Percentiles rank a stretch among this genome's conserved stretches.
phyloP scores from a whole-genome alignment of 37 sponge, comb jelly and placozoan genomes.

The Crambe crambe region DNA sequence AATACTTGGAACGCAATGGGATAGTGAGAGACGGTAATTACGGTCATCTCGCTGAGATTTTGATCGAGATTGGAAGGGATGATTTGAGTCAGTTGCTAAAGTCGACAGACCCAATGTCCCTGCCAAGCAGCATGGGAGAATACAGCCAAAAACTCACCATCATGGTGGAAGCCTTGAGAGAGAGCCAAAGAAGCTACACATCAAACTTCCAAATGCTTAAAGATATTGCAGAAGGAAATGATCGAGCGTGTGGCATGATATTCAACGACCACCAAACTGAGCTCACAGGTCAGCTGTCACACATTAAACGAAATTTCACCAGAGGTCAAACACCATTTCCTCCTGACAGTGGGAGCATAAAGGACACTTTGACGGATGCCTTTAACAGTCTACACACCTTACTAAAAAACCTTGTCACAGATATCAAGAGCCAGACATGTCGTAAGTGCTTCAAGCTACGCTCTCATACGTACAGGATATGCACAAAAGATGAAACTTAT shows the following conservation, averaged over 20 bases:
- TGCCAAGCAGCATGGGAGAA: not conserved
- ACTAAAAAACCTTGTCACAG: not conserved
- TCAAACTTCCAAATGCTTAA: not conserved
- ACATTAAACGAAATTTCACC: too few relatives aligned
- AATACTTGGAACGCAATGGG: not conserved
- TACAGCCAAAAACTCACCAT: not conserved
- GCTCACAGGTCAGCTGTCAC: not conserved
- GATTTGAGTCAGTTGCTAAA: not conserved
- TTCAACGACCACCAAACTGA: not conserved
- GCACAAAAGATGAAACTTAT: not conserved
- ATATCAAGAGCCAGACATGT: not conserved
- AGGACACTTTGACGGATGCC: not conserved
- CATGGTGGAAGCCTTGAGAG: not conserved
- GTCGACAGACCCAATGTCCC: not conserved
- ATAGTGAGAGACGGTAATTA: not conserved
- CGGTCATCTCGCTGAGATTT: not conserved
- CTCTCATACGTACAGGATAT: not conserved
- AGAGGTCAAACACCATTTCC: not conserved
- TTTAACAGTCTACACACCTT: not conserved
- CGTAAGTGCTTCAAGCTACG: not conserved
- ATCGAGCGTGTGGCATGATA: not conserved
- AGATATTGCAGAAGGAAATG: not conserved
- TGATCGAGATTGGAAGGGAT: not conserved
- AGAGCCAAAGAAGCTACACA: not conserved
- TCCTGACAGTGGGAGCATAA: not conserved